Base-by-base conservation (phyloP, 2,797 vertebrate genomes). In the Margarornis squamiger region DNA sequence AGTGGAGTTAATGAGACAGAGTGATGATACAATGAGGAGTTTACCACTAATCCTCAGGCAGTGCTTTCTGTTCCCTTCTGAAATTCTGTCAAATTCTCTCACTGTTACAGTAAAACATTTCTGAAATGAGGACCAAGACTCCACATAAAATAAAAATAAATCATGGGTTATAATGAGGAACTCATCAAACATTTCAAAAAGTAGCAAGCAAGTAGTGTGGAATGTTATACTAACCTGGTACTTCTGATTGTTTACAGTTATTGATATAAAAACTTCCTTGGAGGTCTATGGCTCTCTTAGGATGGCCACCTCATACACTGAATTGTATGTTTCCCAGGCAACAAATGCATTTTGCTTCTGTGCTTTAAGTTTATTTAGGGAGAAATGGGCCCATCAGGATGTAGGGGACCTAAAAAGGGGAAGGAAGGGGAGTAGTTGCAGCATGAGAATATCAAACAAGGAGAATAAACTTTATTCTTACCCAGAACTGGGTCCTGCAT, bases 321-420 rank as follows among this genome's bases (percentile, higher is more conserved):
- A 94, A 92, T 36, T 82, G 67, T 18, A 23, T 62, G 93, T 96
- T 97, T 95, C 95, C 93, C 57, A 49, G 94, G 95, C 90, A 96
- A 96, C 95, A 96, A 96, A 97, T 96, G 90, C 43, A 83, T 96
- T 97, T 97, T 23, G 54, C 96, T 95, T 94, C 94, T 96, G 96
- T 92, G 86, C 88, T 89, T 85, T 55, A 41, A 73, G 86, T 96
- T 93, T 96, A 85, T 96, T 92, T 91, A 93, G 94, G 86, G 71
- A 95, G 86, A 96, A 96, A 92, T 62, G 94, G 95, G 57, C 63
- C 80, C 3, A 0, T 95, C 88, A 83, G 96, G 96, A 96, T 85
- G 77, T 74, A 74, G 77, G 93, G 94, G 74, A 96, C 83, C 93
- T 94, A 48, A 93, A 93, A 86, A 95, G 88, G 92, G 90, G 80